Percentiles rank a stretch among this genome's conserved stretches.
phyloP scores from a whole-genome alignment of 1,140 invertebrate species.

The Zaprionus camerounensis region DNA sequence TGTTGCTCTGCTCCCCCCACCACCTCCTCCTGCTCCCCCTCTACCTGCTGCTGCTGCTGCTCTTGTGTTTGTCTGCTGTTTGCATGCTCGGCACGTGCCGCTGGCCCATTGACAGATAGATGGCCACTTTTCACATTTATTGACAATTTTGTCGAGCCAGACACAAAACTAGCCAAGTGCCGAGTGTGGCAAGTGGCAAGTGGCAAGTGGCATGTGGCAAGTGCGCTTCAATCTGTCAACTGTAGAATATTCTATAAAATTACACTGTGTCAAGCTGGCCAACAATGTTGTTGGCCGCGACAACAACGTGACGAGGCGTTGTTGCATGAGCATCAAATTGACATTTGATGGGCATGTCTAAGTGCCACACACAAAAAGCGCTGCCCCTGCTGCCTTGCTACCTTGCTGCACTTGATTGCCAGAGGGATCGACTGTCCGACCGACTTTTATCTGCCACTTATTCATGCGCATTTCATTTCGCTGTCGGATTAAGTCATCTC shows the following conservation, averaged over 20 bases:
- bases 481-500: slow-evolving; percentile 32
- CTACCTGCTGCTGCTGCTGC: slow-evolving; percentile 7
- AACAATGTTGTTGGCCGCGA: slow-evolving; percentile 16
- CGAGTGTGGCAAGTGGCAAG: not conserved
- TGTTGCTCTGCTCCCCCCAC: slow-evolving; percentile 2
- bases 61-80: not conserved
- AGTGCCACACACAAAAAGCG: not conserved
- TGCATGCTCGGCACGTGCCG: slow-evolving; percentile 61
- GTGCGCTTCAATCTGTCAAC: slow-evolving; percentile 49
- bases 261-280: slow-evolving; percentile 7
- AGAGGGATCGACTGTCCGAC: not conserved
- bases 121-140: slow-evolving; percentile 64
- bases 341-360: slow-evolving; percentile 28
- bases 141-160: slow-evolving; percentile 51
- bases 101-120: slow-evolving; percentile 61
- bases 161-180: slow-evolving; percentile 18
- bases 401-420: not conserved
- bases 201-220: slow-evolving; percentile 11
- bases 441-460: slow-evolving; percentile 11
- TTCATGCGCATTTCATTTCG: slow-evolving; percentile 18
- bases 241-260: slow-evolving; percentile 22
- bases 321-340: slow-evolving; percentile 22
- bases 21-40: not conserved
- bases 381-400: not conserved
- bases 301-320: slow-evolving; percentile 8